Conservation (phyloP, 1,140 invertebrate genomes). For the Pissodes strobi region DNA sequence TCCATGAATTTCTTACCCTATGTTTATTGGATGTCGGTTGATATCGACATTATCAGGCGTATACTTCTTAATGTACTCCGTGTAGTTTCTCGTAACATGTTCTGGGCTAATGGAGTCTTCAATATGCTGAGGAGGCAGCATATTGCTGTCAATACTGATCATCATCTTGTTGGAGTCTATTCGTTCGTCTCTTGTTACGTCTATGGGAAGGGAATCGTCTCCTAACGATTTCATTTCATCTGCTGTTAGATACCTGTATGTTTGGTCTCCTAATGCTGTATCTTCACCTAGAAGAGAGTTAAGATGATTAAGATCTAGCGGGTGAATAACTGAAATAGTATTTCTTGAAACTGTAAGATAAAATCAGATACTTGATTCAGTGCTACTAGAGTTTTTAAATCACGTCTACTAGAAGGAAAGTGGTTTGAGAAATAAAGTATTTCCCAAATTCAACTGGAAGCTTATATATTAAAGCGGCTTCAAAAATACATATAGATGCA, state of each 20-base stretch:
- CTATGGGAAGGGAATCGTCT: slow-evolving; percentile 90
- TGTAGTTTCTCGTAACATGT: slow-evolving; percentile 65
- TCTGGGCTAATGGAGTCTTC: slow-evolving; percentile 69
- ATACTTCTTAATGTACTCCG: slow-evolving; percentile 56
- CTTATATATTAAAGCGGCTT: no score
- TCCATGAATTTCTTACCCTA: slow-evolving; percentile 82
- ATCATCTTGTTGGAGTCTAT: slow-evolving; percentile 66
- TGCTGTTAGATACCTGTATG: slow-evolving; percentile 88
- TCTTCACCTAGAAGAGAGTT: slow-evolving; percentile 74
- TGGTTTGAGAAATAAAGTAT: no score
- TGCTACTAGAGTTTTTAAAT: no score
- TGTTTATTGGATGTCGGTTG: slow-evolving; percentile 68
- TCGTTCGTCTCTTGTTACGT: slow-evolving; percentile 87
- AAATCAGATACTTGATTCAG: no score
- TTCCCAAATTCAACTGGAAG: no score
- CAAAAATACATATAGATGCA: no score
- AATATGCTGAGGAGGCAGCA: slow-evolving; percentile 60
- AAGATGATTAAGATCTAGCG: no score
- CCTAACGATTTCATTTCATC: slow-evolving; percentile 94
- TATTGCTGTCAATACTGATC: slow-evolving; percentile 54
- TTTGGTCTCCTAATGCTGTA: slow-evolving; percentile 85
- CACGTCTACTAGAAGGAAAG: no score
- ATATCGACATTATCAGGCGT: slow-evolving; percentile 73
- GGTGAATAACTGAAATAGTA: no score
- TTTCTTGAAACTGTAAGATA: no score